Conservation (phyloP, 2,888 invertebrate species). For the Macaria liturata region DNA sequence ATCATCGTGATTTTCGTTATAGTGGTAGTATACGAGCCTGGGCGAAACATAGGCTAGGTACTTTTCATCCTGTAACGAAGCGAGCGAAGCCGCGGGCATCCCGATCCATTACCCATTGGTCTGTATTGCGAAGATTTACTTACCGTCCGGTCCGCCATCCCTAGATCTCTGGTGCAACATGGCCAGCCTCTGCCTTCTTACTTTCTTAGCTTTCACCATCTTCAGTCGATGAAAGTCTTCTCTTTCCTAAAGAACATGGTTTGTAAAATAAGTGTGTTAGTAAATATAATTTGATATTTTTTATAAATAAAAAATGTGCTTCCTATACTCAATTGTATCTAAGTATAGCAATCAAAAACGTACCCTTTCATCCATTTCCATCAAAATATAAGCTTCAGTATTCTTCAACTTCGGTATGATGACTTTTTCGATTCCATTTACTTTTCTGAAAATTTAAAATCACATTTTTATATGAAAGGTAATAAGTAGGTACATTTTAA, state of each 20-base stretch:
- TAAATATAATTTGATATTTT: no score
- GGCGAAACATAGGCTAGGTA: no score
- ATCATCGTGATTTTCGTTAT: no score
- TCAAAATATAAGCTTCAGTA: constrained; percentile 70
- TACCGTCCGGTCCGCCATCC: constrained; percentile 5
- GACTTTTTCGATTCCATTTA: constrained; percentile 76
- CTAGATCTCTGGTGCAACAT: constrained; percentile 29
- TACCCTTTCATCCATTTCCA: constrained; percentile 78
- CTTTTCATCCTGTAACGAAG: no score
- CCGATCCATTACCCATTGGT: no score
- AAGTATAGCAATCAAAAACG: not conserved
- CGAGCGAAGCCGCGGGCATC: no score
- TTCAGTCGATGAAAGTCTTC: constrained; percentile 78
- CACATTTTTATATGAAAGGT: not conserved
- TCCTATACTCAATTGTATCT: no score
- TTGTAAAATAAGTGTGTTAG: no score
- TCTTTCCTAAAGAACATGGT: constrained; percentile 55
- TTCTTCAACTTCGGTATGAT: constrained; percentile 73
- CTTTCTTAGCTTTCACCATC: constrained; percentile 77
- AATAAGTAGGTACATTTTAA: no score
- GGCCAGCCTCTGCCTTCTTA: constrained; percentile 47
- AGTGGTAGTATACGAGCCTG: no score
- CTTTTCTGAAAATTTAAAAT: constrained; percentile 59
- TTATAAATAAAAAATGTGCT: no score
- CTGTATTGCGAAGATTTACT: not conserved